A percentile compares a stretch with the other conserved stretches of the same genome.
These are phyloP conservation scores for Eumaeus atala DNA, from an alignment of 1,140 invertebrate genomes.

Conservation along the genomic window DNA sequence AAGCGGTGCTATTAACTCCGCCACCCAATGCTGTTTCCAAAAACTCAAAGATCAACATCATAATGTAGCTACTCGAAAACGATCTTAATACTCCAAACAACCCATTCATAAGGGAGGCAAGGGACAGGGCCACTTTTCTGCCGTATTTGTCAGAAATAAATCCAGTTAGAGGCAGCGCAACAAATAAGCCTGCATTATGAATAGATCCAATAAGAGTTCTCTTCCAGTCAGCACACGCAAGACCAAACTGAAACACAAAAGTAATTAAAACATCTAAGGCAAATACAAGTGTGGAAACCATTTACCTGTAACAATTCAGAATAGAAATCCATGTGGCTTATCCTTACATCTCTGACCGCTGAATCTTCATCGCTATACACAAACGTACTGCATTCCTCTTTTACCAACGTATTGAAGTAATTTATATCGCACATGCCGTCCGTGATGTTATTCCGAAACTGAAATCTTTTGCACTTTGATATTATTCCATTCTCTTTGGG, in stretches of 20 bases:
- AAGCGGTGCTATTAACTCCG: conserved; percentile 77
- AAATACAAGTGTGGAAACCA: no score
- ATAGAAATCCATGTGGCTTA: no score
- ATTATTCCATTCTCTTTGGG: conserved; percentile 36
- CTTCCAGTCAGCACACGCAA: conserved; percentile 77
- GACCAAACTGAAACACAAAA: conserved; percentile 45
- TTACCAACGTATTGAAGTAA: conserved; percentile 29
- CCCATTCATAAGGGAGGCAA: conserved; percentile 74
- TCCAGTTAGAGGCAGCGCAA: conserved; percentile 79
- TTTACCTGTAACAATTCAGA: no score
- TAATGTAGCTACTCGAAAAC: conserved; percentile 77
- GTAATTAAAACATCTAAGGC: conserved; percentile 2
- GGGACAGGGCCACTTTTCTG: conserved; percentile 75
- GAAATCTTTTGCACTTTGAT: conserved; percentile 42
- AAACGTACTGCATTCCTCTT: conserved; percentile 33
- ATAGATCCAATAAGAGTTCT: conserved; percentile 81
- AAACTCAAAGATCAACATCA: conserved; percentile 78
- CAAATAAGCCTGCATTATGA: conserved; percentile 80
- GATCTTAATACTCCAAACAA: conserved; percentile 78
- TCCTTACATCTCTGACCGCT: conserved; percentile 54
- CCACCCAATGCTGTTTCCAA: conserved; percentile 75
- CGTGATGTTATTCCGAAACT: conserved; percentile 15
- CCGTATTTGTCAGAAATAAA: conserved; percentile 79
- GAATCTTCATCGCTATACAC: conserved; percentile 53
- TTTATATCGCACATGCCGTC: conserved; percentile 27